These are phyloP conservation scores for Phallusia fumigata DNA, from an alignment of 23 tunicate species.

Conservation along the genomic window DNA sequence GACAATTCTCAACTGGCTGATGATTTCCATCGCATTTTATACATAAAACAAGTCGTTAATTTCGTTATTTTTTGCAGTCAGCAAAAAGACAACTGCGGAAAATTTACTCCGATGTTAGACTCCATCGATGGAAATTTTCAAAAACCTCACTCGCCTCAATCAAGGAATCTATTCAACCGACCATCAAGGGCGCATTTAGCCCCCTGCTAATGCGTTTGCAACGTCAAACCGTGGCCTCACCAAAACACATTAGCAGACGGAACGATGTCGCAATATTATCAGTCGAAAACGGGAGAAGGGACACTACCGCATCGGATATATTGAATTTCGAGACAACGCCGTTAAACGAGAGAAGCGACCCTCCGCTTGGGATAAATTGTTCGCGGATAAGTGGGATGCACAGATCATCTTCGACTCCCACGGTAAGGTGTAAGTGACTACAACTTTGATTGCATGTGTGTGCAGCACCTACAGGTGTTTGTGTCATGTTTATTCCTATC, in stretches of 20 bases:
- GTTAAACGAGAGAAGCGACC: background rate
- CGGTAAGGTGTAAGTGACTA: background rate
- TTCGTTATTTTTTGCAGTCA: conserved; percentile 55
- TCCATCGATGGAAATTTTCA: background rate
- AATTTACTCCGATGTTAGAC: conserved; percentile 39
- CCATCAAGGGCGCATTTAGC: background rate
- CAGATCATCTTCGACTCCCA: background rate
- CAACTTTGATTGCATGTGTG: too few species aligned
- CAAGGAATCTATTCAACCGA: background rate
- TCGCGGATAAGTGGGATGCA: background rate
- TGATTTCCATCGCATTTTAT: too few species aligned
- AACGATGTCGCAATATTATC: background rate
- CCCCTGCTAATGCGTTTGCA: background rate
- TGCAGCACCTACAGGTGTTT: too few species aligned
- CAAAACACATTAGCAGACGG: background rate
- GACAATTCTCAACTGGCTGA: too few species aligned
- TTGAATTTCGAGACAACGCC: background rate
- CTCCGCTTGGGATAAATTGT: background rate
- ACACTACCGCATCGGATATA: background rate
- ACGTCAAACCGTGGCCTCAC: background rate
- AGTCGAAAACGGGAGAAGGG: background rate
- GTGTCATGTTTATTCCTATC: too few species aligned
- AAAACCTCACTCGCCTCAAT: background rate
- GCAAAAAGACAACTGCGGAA: conserved; percentile 74
- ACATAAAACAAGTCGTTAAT: background rate